phyloP scores from a whole-genome alignment of 2,113 vertebrate genomes.

The Saguinus midas region DNA sequence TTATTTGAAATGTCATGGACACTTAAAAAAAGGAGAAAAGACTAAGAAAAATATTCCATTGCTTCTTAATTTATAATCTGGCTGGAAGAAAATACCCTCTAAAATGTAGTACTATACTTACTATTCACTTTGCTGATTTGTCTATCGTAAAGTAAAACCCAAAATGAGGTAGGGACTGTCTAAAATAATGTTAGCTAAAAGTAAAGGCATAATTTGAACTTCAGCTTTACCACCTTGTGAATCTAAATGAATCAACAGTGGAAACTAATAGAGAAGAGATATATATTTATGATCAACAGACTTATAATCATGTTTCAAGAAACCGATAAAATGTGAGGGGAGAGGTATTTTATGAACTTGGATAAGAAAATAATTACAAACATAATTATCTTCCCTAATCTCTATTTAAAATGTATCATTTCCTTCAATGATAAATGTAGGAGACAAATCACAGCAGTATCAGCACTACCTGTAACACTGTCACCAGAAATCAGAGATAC shows the following conservation, averaged over 20 bases:
- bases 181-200: neutral
- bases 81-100: neutral
- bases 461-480: neutral
- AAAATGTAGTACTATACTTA: neutral
- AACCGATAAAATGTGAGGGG: neutral
- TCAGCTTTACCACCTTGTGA: neutral
- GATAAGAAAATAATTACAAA: neutral
- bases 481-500: neutral
- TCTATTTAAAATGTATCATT: neutral
- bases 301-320: neutral
- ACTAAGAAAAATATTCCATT: neutral
- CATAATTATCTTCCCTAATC: neutral
- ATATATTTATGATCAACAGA: neutral
- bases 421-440: neutral
- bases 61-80: conserved; percentile 24
- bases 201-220: neutral
- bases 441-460: neutral
- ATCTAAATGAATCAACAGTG: neutral
- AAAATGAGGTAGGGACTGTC: neutral
- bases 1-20: neutral
- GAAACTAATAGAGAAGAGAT: neutral
- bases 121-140: neutral
- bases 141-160: neutral
- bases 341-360: neutral
- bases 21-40: conserved; percentile 2